Evolutionary conservation across 2,113 vertebrate genomes (phyloP).

Genomic region (Thalassarche chlororhynchos): DNA sequence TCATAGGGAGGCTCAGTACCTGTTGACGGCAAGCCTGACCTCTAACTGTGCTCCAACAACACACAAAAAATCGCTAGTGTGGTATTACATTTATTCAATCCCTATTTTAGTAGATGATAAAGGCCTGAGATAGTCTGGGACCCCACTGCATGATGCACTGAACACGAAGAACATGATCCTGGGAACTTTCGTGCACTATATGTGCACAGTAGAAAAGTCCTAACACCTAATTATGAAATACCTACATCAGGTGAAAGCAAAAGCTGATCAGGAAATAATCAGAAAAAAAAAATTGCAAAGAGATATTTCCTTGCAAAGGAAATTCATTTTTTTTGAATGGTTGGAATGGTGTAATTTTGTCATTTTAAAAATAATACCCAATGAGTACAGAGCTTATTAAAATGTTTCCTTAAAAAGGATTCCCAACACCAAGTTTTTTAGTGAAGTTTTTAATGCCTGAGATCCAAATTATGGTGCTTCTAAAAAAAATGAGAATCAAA

Average conservation of each 20-base stretch:
- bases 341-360: neutral
- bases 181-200: neutral
- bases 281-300: neutral
- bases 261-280: neutral
- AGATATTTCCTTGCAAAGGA: neutral
- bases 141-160: neutral
- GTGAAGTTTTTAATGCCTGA: neutral
- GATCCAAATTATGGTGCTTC: neutral
- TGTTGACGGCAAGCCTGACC: neutral
- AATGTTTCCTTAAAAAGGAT: neutral
- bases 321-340: neutral
- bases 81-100: neutral
- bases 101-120: neutral
- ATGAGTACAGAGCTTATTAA: neutral
- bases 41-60: neutral
- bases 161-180: neutral
- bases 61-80: neutral
- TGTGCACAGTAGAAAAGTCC: neutral
- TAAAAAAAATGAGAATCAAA: neutral
- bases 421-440: neutral
- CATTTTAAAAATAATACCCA: neutral
- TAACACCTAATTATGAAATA: neutral
- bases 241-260: neutral
- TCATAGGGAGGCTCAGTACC: neutral
- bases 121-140: neutral